A percentile compares a stretch with the other conserved stretches of the same genome.
Evolutionary conservation across 2,797 vertebrate genomes (phyloP).

Genomic region (Pseudomugil tenellus): DNA sequence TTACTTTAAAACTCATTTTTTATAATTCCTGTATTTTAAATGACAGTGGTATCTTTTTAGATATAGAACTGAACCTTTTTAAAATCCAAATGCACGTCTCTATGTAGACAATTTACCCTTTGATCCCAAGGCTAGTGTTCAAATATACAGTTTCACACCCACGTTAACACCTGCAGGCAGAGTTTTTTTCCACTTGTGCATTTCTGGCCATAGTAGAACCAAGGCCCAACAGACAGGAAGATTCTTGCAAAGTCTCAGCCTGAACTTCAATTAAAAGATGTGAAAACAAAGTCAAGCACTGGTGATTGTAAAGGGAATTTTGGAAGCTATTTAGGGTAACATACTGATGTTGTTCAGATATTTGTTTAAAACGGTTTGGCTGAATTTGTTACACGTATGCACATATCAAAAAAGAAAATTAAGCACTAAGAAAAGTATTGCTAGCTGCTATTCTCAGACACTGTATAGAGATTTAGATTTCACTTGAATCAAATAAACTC

Average conservation of each 20-base stretch:
- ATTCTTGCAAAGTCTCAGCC: neutral
- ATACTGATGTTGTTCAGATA: neutral
- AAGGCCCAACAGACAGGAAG: neutral
- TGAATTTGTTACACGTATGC: neutral
- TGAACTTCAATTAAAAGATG: neutral
- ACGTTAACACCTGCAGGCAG: neutral
- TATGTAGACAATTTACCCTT: slow-evolving; percentile 1
- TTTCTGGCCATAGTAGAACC: slow-evolving; percentile 7
- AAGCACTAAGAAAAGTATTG: neutral
- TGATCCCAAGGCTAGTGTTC: slow-evolving; percentile 6
- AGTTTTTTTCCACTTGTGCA: slow-evolving; percentile 23
- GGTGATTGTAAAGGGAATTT: neutral
- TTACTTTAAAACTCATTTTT: neutral
- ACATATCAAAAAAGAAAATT: neutral
- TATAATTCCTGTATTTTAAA: neutral
- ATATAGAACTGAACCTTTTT: neutral
- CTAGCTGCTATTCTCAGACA: too few relatives aligned
- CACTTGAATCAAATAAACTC: neutral
- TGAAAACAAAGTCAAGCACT: neutral
- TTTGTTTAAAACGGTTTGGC: neutral
- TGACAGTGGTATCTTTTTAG: neutral
- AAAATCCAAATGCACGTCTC: neutral
- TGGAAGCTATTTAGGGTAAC: neutral
- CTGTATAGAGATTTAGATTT: too few relatives aligned
- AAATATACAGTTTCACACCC: slow-evolving; percentile 3